Conservation (phyloP, 2,113 vertebrate species). For the Promerops cafer region DNA sequence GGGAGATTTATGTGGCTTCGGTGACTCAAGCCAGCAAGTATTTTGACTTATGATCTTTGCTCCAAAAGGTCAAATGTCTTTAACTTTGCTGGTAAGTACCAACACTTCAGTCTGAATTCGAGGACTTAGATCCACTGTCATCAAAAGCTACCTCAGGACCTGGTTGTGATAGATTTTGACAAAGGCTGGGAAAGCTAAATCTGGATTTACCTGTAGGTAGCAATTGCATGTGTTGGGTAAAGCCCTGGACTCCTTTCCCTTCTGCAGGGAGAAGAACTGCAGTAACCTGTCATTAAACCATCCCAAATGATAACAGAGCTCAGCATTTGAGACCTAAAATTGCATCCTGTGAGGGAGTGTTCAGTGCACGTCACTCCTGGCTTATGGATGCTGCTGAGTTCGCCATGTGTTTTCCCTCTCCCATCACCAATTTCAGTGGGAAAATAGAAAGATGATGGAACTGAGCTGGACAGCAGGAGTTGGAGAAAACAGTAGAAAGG, state of each 20-base stretch:
- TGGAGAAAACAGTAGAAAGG: background rate
- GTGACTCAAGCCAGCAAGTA: constrained; percentile 2
- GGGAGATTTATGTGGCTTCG: background rate
- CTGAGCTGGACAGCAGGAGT: background rate
- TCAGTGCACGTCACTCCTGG: fast-evolving
- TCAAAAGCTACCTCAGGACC: background rate
- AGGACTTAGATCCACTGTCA: background rate
- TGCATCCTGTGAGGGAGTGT: background rate
- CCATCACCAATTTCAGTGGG: background rate
- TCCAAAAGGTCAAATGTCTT: background rate
- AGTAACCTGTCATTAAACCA: background rate
- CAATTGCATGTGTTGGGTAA: background rate
- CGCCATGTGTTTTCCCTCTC: background rate
- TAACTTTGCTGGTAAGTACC: background rate
- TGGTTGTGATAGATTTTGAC: background rate
- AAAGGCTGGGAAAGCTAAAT: background rate
- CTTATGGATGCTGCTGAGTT: background rate
- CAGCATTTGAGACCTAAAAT: background rate
- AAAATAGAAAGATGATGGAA: background rate
- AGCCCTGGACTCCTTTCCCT: background rate
- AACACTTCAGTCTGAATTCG: background rate
- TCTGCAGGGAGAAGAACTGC: background rate
- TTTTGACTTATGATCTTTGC: background rate
- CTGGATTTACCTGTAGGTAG: background rate
- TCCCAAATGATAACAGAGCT: background rate